A percentile compares a stretch with the other conserved stretches of the same genome.
Conservation (phyloP, 2,888 invertebrate species). For the Patella caerulea region DNA sequence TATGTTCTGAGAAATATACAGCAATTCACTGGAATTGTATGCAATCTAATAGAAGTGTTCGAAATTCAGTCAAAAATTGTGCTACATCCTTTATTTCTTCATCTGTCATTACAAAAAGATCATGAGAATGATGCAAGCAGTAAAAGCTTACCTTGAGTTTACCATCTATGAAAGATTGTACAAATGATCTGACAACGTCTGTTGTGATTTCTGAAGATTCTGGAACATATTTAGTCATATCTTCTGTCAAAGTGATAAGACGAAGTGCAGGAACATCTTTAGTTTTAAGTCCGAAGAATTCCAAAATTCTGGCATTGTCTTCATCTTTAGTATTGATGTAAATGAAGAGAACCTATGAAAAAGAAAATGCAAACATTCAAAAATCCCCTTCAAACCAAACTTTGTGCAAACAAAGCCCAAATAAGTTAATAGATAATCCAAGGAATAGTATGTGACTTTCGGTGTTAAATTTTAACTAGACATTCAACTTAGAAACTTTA, state of each 20-base stretch:
- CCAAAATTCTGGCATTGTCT: constrained; percentile 96
- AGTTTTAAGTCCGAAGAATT: constrained; percentile 98
- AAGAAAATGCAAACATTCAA: neutral
- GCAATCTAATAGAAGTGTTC: too few species aligned
- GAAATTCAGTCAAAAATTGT: too few species aligned
- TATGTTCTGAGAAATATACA: too few species aligned
- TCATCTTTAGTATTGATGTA: constrained; percentile 95
- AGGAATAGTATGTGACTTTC: neutral
- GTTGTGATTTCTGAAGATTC: constrained; percentile 76
- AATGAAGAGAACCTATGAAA: constrained; percentile 86
- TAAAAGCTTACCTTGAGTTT: constrained; percentile 80
- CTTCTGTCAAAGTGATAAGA: constrained; percentile 92
- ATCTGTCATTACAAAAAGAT: too few species aligned
- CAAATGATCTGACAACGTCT: constrained; percentile 83
- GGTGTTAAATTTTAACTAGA: neutral
- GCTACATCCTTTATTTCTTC: too few species aligned
- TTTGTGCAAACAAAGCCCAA: neutral
- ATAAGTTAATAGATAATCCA: neutral
- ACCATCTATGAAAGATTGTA: constrained; percentile 90
- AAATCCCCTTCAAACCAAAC: neutral
- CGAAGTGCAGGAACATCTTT: constrained; percentile 83
- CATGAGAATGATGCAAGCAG: too few species aligned
- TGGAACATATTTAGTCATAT: constrained; percentile 84
- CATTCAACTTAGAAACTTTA: too few species aligned
- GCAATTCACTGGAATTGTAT: too few species aligned